Conservation (phyloP, 1,140 invertebrate species). For the Brachionus rotundiformis region DNA sequence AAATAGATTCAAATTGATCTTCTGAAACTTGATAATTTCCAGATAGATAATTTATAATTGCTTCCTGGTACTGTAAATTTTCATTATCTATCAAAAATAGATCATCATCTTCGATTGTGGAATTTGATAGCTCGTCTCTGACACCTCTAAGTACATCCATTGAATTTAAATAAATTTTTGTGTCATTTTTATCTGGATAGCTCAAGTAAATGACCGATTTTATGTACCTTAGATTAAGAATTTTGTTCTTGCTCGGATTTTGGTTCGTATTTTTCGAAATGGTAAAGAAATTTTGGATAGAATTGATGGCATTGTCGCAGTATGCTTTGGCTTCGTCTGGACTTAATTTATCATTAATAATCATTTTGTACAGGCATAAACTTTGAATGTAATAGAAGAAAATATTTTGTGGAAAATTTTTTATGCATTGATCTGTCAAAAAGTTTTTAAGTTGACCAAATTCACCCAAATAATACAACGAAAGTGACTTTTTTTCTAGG, state of each 20-base stretch:
- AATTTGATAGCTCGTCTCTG: background rate
- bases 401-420: conserved; percentile 12
- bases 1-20: background rate
- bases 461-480: background rate
- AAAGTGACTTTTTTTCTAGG: conserved; percentile 23
- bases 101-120: background rate
- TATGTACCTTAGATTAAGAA: conserved; percentile 12
- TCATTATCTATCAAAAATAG: conserved; percentile 5
- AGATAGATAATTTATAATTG: background rate
- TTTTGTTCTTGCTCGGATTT: background rate
- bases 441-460: background rate
- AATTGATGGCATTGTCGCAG: background rate
- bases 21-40: background rate
- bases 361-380: conserved; percentile 4
- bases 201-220: conserved; percentile 35
- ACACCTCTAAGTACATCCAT: background rate
- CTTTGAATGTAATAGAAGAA: conserved; percentile 13
- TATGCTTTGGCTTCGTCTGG: background rate
- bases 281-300: conserved; percentile 15
- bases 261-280: background rate
- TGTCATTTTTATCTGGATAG: background rate
- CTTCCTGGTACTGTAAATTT: conserved; percentile 42
- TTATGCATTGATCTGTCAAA: background rate
- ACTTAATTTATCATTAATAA: background rate
- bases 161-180: conserved; percentile 16